A percentile compares a stretch with the other conserved stretches of the same genome.
Evolutionary conservation across 2,113 vertebrate species (phyloP).

Genomic region (Brevimyrus niger): DNA sequence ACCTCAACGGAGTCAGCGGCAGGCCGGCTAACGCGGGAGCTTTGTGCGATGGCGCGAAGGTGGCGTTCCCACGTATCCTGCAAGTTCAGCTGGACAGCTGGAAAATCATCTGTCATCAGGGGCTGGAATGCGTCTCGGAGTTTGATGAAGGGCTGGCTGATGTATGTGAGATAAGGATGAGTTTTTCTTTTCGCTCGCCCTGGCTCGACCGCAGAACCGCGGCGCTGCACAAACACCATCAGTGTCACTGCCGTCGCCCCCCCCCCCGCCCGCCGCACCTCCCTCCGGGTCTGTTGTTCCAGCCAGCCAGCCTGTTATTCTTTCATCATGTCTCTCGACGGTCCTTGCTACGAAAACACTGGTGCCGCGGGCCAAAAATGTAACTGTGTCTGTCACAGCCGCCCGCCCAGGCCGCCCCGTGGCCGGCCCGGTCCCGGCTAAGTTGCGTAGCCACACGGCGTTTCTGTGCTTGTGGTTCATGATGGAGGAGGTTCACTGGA

Average conservation of each 20-base stretch:
- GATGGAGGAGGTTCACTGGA: neutral
- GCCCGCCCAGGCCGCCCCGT: neutral
- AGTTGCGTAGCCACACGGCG: neutral
- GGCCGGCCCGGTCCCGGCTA: neutral
- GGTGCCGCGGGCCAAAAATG: constrained; percentile 6
- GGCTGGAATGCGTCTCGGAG: neutral
- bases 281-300: constrained; percentile 28
- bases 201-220: constrained; percentile 3
- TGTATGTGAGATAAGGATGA: neutral
- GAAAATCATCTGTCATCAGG: neutral
- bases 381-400: neutral
- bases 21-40: neutral
- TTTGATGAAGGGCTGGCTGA: neutral
- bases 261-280: neutral
- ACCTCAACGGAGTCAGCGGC: neutral
- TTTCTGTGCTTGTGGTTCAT: neutral
- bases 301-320: constrained; percentile 19
- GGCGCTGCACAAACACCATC: neutral
- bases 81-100: neutral
- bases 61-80: neutral
- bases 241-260: neutral
- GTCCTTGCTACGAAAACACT: constrained; percentile 31
- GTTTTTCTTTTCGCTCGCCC: constrained; percentile 5
- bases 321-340: constrained; percentile 19
- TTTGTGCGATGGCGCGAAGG: no score